Conservation (phyloP, 1,140 invertebrate genomes). For the Drosophila pandora region DNA sequence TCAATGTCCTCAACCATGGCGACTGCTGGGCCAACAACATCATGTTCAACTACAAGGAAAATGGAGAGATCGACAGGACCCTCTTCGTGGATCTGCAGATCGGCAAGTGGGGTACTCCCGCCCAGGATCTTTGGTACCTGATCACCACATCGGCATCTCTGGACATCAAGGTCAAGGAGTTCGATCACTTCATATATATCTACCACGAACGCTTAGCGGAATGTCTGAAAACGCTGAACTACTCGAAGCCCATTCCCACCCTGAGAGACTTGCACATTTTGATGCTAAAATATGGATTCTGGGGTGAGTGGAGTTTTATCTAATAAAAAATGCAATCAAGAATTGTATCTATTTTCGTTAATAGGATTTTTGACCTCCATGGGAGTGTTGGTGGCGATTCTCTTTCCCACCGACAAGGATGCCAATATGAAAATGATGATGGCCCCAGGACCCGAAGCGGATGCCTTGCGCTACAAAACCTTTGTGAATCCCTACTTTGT, state of each 20-base stretch:
- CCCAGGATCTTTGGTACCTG: conserved; percentile 68
- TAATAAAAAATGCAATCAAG: not conserved
- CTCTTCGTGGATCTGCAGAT: conserved; percentile 68
- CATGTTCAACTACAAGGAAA: conserved; percentile 78
- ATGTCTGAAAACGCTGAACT: conserved; percentile 56
- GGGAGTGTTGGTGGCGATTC: conserved; percentile 33
- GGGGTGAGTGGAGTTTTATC: conserved; percentile 39
- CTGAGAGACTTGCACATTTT: conserved; percentile 55
- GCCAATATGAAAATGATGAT: conserved; percentile 57
- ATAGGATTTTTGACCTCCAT: conserved; percentile 43
- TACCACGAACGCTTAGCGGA: conserved; percentile 60
- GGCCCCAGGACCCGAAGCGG: conserved; percentile 53
- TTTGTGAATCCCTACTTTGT: conserved; percentile 49
- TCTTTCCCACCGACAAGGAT: conserved; percentile 60
- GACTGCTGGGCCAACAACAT: conserved; percentile 85
- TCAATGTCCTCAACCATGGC: conserved; percentile 87
- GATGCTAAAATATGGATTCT: conserved; percentile 64
- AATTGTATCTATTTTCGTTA: not conserved
- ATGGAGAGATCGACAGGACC: conserved; percentile 71
- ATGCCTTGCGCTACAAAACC: conserved; percentile 41
- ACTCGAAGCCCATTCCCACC: conserved; percentile 53
- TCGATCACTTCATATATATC: conserved; percentile 68
- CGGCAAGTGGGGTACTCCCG: conserved; percentile 63
- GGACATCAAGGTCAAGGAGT: conserved; percentile 64
- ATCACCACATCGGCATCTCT: conserved; percentile 51